Evolutionary conservation across 2,888 invertebrate species (phyloP), one percentile per base, ranked within the genome.

Genomic region (Pristionchus entomophagus): DNA sequence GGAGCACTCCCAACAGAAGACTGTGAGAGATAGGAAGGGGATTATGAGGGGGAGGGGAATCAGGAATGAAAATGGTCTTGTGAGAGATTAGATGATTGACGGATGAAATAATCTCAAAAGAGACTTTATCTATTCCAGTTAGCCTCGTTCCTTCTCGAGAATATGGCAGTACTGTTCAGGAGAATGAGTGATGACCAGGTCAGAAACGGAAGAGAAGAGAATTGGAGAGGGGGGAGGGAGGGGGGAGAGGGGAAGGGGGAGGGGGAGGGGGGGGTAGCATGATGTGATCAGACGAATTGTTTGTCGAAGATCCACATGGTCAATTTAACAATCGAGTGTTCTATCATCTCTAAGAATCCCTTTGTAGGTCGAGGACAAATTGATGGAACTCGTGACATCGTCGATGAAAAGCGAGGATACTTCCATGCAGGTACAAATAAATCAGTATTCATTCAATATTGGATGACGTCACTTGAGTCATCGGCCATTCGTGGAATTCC

Each of bases 101-200:
- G n/a, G n/a, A n/a, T n/a, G n/a, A n/a, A n/a, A n/a, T n/a, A n/a
- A n/a, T n/a, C n/a, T n/a, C n/a, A 12, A 51, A 3, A 51, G 51
- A 62, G 32, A 4, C 29, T 26, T 32, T 5, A 8, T 17, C 22
- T 51, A 22, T 89, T 92, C 73, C 87, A 92, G 92, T 89, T 93
- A 45, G 88, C 89, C 38, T 86, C 91, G 5, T 89, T 90, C 80
- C 84, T 93, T 26, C 86, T 93, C 84, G 92, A 93, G 78, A 91
- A 91, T 59, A 91, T 93, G 91, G 87, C 91, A 12, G 88, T 89
- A 12, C 89, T 93, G 41, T 92, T 93, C 86, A 89, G 92, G 38
- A 87, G 93, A 29, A 87, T 93, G 51, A 89, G 89, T 45, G 93
- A 93, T 87, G 92, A 92, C 41, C 86, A 90, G 62, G 92, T 93